Evolutionary conservation across 1,140 invertebrate genomes (phyloP), one percentile per base, ranked within the genome.

Genomic region (Drosophila insularis): DNA sequence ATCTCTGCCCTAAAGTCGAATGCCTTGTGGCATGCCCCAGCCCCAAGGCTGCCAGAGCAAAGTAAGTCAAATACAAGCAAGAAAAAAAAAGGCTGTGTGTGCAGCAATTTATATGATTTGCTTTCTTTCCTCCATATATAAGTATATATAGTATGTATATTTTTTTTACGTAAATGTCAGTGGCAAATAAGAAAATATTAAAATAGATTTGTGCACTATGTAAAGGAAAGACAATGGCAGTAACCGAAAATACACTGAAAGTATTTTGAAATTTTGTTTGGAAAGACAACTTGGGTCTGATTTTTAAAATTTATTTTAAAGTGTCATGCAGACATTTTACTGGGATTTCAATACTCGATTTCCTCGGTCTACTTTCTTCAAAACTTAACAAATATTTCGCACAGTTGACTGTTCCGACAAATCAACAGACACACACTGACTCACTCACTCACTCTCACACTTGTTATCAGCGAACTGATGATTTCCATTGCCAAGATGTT

Each of bases 161-260:
- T 35, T 37, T 56, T 35, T 75, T 81, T 89, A 84, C 73, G 73
- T 84, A 87, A 89, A 87, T 87, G 85, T 89, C 84, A 89, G 80
- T 89, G 84, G 84, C 80, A 89, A 89, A 89, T 89, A 89, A 89
- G 84, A 82, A 89, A 89, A 89, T 89, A 89, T 89, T 89, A 89
- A 89, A 89, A 89, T 89, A 89, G 84, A 89, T 89, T 89, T 89
- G 76, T 89, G 84, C 84, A 82, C 69, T 82, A 67, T 61, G 53
- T 63, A 59, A 32, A 54, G 8, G 63, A 73, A 86, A 86, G 82
- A 86, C 82, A 86, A 82, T 78, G 75, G 60, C 27, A 69, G 4
- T 27, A 32, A 32, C 55, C 54, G 14, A 37, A 46, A 62, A 46
- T 77, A 68, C 77, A 89, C 80, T 78, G 76, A 40, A 39, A 68